Conservation (phyloP, 2,888 invertebrate genomes). For the Meiosimyza decipiens region DNA sequence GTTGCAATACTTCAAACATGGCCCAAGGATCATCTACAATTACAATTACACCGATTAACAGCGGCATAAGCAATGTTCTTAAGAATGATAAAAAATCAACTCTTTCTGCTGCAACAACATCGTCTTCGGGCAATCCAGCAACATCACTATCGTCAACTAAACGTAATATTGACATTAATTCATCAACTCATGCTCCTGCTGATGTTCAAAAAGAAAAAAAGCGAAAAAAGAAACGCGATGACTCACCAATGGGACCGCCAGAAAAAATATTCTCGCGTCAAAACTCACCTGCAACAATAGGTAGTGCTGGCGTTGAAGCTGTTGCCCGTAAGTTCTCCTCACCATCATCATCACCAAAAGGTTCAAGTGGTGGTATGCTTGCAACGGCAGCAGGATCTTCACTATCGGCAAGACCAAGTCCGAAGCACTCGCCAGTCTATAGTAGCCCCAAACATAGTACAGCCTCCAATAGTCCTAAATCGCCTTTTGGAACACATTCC, state of each 20-base stretch:
- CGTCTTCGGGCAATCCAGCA: conserved; percentile 22
- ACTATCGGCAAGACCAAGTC: conserved; percentile 70
- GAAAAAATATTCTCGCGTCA: conserved; percentile 80
- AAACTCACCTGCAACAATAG: conserved; percentile 61
- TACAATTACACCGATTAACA: conserved; percentile 83
- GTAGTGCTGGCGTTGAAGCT: conserved; percentile 62
- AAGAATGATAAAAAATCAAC: conserved; percentile 47
- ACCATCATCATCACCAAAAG: conserved; percentile 68
- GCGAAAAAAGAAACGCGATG: conserved; percentile 80
- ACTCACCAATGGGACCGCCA: conserved; percentile 73
- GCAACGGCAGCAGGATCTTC: conserved; percentile 49
- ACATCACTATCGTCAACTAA: conserved; percentile 32
- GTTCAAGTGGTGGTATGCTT: conserved; percentile 43
- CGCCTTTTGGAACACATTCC: conserved; percentile 78
- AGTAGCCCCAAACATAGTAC: conserved; percentile 81
- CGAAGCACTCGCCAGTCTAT: conserved; percentile 80
- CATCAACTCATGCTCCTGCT: conserved; percentile 33
- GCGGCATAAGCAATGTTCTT: conserved; percentile 11
- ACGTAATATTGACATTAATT: conserved; percentile 19
- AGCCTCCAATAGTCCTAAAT: conserved; percentile 81
- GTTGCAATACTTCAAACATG: conserved; percentile 53
- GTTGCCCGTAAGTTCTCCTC: conserved; percentile 75
- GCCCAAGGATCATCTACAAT: conserved; percentile 76
- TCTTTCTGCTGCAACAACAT: background rate
- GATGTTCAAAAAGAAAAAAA: conserved; percentile 72